These are phyloP conservation scores for Neoniphon sammara DNA, from an alignment of 2,797 vertebrate species.

Conservation along the genomic window DNA sequence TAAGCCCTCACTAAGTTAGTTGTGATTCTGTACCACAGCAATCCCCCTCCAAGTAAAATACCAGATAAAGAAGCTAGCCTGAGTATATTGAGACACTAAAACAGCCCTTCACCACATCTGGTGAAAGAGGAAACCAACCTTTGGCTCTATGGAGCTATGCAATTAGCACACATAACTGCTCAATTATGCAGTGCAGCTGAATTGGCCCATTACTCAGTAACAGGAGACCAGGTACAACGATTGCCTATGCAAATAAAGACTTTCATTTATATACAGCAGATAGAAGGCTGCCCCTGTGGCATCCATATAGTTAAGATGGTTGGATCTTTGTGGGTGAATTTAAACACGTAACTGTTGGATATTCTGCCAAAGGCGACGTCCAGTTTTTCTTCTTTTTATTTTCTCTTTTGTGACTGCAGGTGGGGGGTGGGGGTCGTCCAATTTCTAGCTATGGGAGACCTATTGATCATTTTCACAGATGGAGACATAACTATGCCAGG, in stretches of 20 bases:
- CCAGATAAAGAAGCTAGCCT: not conserved
- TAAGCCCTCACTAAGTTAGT: not conserved
- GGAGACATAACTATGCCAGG: too few species aligned
- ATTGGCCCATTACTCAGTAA: slow-evolving; percentile 5
- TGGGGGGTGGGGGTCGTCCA: not conserved
- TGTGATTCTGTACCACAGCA: not conserved
- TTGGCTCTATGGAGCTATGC: not conserved
- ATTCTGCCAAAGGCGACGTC: not conserved
- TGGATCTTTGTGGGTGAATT: slow-evolving; percentile 6
- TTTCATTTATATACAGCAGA: slow-evolving; percentile 16
- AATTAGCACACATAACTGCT: slow-evolving; percentile 7
- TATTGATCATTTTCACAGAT: not conserved
- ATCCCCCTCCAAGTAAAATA: slow-evolving; percentile 1
- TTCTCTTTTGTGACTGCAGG: too few species aligned
- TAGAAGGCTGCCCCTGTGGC: slow-evolving; percentile 8
- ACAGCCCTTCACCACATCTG: not conserved
- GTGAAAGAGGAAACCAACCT: not conserved
- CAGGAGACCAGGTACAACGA: slow-evolving; percentile 1
- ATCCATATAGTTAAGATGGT: not conserved
- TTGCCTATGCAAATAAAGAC: not conserved
- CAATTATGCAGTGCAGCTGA: slow-evolving; percentile 5
- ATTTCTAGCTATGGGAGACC: too few species aligned
- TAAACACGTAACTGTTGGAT: not conserved
- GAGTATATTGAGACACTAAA: not conserved
- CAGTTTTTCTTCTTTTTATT: too few species aligned